Percentiles rank a stretch among this genome's conserved stretches.
phyloP scores from a whole-genome alignment of 2,113 vertebrate species.

The Willisornis vidua region DNA sequence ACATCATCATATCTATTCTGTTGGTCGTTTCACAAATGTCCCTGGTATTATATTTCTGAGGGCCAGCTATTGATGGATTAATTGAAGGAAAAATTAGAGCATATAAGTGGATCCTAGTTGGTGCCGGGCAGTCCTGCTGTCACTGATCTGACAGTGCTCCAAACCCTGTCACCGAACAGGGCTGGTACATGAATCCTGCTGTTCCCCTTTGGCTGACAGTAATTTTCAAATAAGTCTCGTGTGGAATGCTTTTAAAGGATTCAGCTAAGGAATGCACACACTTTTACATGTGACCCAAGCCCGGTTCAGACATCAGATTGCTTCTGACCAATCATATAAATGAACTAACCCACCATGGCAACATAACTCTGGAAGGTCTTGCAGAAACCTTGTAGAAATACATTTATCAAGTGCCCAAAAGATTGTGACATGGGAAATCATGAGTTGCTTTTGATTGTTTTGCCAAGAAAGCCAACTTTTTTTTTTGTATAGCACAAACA shows the following conservation, averaged over 20 bases:
- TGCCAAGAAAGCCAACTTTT: not conserved
- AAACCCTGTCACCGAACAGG: not conserved
- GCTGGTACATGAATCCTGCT: not conserved
- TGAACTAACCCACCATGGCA: not conserved
- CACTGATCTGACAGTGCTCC: not conserved
- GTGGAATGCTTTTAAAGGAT: slow-evolving; percentile 47
- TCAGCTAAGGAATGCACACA: not conserved
- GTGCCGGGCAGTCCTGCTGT: not conserved
- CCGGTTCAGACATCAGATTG: slow-evolving; percentile 6
- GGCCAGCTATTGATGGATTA: not conserved
- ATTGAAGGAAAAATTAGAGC: slow-evolving; percentile 26
- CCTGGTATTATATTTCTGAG: slow-evolving; percentile 22
- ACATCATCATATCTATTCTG: not conserved
- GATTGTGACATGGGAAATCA: not conserved
- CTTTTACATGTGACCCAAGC: not conserved
- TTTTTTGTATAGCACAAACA: not conserved
- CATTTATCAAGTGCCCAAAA: not conserved
- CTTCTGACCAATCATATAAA: not conserved
- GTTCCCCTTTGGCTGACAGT: slow-evolving; percentile 8
- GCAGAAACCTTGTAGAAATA: not conserved
- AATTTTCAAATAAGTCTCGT: not conserved
- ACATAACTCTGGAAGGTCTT: not conserved
- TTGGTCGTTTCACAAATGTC: not conserved
- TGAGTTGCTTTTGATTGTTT: not conserved
- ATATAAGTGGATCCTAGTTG: not conserved